Base-by-base conservation (phyloP, 2,113 vertebrate genomes). In the Galbula dea region DNA sequence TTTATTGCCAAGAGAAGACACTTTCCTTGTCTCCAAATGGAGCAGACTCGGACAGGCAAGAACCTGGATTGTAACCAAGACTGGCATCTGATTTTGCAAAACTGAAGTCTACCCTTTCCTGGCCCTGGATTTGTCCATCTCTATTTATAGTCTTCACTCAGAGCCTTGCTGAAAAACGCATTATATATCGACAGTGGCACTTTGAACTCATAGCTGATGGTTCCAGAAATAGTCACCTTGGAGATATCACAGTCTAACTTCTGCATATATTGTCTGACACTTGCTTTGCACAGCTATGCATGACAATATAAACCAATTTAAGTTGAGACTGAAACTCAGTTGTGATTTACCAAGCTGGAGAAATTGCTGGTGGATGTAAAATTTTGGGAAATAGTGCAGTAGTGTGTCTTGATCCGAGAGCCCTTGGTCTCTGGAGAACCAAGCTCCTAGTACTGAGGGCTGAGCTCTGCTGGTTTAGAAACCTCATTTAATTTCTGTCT, bases 111-210 rank as follows among this genome's bases (percentile, higher is more conserved):
- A 48, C 55, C 75, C 39, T 94, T 83, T 83, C 51, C 65, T 93
- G 87, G 82, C 39, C 57, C 34, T 0, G 1, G 34, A 80, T 95
- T 80, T 92, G 62, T 83, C 84, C 41, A 55, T 83, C 78, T 69
- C 91, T 89, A 55, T 92, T 79, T 89, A 88, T 92, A 92, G 68
- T 45, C n/a, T 90, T 91, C 30, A 54, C 58, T 76, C 1, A 0
- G 46, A 91, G 43, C 58, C 67, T 89, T 88, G 84, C 71, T 95
- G 82, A 92, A 94, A 94, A 90, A 94, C 92, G 30, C 72, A 39
- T 74, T 94, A 36, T 83, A 62, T 94, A 74, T 94, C 83, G 83
- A 86, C 73, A 88, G 72, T 83, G 68, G 59, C 46, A 87, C 89
- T 83, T 89, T 30, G 77, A 95, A 67, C 78, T 65, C 12, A 0